Conservation (phyloP, 1,140 invertebrate genomes). For the Drosophila eugracilis region DNA sequence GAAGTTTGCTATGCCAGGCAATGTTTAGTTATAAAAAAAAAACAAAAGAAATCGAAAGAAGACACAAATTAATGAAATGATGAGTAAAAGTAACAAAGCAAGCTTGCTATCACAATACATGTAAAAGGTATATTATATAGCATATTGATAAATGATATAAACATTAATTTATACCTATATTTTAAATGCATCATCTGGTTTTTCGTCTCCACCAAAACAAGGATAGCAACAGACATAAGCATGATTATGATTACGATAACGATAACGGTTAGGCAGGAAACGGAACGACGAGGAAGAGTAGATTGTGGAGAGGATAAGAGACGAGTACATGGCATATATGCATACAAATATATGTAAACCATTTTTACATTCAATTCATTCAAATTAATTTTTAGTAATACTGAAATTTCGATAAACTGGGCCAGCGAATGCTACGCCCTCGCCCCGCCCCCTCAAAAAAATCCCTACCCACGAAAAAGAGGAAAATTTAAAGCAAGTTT, state of each 20-base stretch:
- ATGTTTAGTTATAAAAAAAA: constrained; percentile 67
- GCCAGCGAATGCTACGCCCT: constrained; percentile 18
- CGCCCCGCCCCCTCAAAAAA: constrained; percentile 8
- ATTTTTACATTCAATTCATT: constrained; percentile 82
- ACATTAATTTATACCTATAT: constrained; percentile 74
- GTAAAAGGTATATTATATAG: constrained; percentile 82
- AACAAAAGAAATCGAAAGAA: constrained; percentile 24
- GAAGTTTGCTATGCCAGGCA: constrained; percentile 57
- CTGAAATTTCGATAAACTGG: constrained; percentile 69
- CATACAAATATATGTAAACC: constrained; percentile 68
- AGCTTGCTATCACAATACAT: constrained; percentile 79
- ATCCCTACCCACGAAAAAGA: constrained; percentile 19
- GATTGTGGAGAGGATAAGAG: constrained; percentile 6
- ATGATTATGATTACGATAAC: constrained; percentile 16
- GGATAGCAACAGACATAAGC: constrained; percentile 30
- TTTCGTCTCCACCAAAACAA: constrained; percentile 69
- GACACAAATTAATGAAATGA: constrained; percentile 38
- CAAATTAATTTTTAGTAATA: constrained; percentile 82
- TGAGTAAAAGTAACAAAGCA: constrained; percentile 43
- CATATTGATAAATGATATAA: constrained; percentile 75
- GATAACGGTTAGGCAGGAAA: constrained; percentile 12
- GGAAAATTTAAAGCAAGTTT: constrained; percentile 79
- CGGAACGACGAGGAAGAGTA: constrained; percentile 5
- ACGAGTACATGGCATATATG: constrained; percentile 38
- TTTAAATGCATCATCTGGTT: constrained; percentile 78